Base-by-base conservation (phyloP, 1,140 invertebrate genomes). In the Pissodes strobi region DNA sequence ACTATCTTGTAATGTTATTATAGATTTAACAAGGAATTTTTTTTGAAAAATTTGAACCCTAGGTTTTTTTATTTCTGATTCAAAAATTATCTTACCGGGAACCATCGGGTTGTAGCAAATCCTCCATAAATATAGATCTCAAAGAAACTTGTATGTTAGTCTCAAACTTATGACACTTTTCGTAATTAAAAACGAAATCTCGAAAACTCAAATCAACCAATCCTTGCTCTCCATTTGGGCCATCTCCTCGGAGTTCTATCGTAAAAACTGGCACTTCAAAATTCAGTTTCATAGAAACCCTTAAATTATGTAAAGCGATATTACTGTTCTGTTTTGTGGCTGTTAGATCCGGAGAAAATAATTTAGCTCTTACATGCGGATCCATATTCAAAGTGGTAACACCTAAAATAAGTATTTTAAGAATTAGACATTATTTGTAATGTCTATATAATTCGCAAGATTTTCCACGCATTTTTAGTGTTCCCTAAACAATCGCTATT, bases 81-180 rank as follows among this genome's bases (percentile, higher is more conserved):
- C 5, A 8, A 23, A 25, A 10, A 5, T 15, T 21, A 22, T 6
- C 9, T 13, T 52, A 65, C 63, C 55, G 45, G 0, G 92, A 92
- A 18, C 88, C 86, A 18, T 84, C 82, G 1, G 89, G 84, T 69
- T 90, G 88, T 0, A 92, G 83, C 10, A 95, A 79, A 80, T 96
- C 93, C 79, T 95, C 92, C 90, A 96, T 93, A 1, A 91, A 80
- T 0, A 97, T 82, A 0, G 92, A 92, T 37, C 89, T 84, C 1
- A 97, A 79, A 0, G 90, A 89, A 0, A 96, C 85, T 78, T 92
- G 85, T 46, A 92, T 81, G 39, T 82, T 85, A 15, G 87, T 90
- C 78, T 89, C 86, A 66, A 86, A 82, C 38, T 77, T 75, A 39
- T 87, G 83, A 41, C 83, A 78, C 69, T 87, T 87, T 43, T 90